Evolutionary conservation across 2,888 invertebrate species (phyloP).

Genomic region (Scaptomyza flava): DNA sequence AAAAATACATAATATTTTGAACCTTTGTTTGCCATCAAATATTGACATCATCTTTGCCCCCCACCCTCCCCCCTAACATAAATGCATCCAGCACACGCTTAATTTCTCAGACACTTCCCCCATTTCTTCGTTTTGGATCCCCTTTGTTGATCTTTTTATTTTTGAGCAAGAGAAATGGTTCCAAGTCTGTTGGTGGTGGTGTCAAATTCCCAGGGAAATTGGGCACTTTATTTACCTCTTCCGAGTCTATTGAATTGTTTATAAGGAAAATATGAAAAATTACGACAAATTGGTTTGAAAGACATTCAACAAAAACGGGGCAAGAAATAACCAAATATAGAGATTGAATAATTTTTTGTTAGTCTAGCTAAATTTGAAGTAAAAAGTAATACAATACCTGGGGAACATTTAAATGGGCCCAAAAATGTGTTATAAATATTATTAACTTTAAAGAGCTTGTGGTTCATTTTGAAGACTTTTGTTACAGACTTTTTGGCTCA

Average conservation of each 20-base stretch:
- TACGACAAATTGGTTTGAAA: conserved; percentile 45
- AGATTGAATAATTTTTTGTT: neutral
- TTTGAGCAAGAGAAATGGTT: conserved; percentile 55
- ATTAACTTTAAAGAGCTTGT: neutral
- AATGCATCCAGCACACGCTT: conserved; percentile 62
- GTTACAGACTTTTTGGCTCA: neutral
- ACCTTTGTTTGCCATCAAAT: conserved; percentile 20
- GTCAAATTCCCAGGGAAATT: conserved; percentile 73
- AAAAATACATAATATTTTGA: conserved; percentile 36
- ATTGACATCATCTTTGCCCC: conserved; percentile 14
- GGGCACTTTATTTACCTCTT: conserved; percentile 73
- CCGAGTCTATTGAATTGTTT: conserved; percentile 39
- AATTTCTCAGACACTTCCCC: conserved; percentile 32
- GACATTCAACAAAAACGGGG: conserved; percentile 26
- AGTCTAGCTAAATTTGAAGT: neutral
- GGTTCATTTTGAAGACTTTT: neutral
- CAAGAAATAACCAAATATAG: neutral
- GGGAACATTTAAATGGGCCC: neutral
- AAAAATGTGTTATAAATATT: neutral
- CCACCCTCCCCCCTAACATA: neutral
- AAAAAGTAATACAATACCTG: conserved; percentile 9
- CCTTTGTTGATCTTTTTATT: conserved; percentile 12
- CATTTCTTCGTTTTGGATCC: conserved; percentile 1
- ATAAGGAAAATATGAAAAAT: conserved; percentile 67
- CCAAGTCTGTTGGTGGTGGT: conserved; percentile 55